Evolutionary conservation across 2,113 vertebrate genomes (phyloP).

Genomic region (Ornithorhynchus anatinus): DNA sequence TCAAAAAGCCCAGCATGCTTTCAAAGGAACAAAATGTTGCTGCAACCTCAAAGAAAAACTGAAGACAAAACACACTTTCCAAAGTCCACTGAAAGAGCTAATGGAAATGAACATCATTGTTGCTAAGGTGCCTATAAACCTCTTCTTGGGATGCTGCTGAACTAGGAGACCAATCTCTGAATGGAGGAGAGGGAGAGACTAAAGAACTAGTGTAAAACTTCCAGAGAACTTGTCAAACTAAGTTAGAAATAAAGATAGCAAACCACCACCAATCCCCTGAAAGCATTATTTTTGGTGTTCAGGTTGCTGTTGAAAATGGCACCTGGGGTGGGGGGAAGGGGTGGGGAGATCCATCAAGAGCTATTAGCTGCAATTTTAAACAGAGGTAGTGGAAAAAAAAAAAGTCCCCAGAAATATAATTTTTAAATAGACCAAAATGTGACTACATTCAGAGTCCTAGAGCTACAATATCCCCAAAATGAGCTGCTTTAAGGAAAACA

Average conservation of each 20-base stretch:
- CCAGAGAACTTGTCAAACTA: neutral
- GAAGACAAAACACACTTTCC: conserved; percentile 23
- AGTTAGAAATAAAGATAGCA: conserved; percentile 32
- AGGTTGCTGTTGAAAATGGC: conserved; percentile 45
- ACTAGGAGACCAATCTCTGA: neutral
- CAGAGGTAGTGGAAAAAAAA: conserved; percentile 73
- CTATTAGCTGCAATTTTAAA: conserved; percentile 41
- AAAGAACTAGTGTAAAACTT: conserved; percentile 38
- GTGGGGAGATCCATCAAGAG: conserved; percentile 22
- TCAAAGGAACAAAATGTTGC: conserved; percentile 11
- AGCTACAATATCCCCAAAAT: conserved; percentile 71
- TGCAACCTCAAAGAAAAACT: conserved; percentile 22
- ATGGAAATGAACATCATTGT: neutral
- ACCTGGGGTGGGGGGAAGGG: no score
- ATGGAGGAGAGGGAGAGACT: neutral
- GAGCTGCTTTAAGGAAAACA: conserved; percentile 68
- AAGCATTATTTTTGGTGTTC: conserved; percentile 48
- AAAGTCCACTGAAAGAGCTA: neutral
- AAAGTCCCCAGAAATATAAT: conserved; percentile 47
- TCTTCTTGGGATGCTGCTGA: conserved; percentile 10
- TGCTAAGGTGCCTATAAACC: conserved; percentile 8
- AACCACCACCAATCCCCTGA: conserved; percentile 35
- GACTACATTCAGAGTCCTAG: conserved; percentile 75
- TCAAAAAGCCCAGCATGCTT: neutral
- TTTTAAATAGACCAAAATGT: conserved; percentile 58